Base-by-base conservation (phyloP, 92 coral and sea anemone species). In the Plumapathes pennacea region DNA sequence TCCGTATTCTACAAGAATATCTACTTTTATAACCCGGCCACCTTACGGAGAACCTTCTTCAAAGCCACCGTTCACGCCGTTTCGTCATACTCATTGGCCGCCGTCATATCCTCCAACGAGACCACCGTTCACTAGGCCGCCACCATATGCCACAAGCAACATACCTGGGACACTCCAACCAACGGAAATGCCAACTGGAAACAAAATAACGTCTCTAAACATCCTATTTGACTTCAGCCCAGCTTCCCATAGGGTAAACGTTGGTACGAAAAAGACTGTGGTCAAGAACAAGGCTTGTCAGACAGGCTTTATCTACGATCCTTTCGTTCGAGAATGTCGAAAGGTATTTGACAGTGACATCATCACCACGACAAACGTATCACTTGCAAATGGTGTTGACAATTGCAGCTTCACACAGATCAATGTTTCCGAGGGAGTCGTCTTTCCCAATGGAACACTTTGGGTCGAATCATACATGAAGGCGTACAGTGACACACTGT, bases 201-300 rank as follows among this genome's bases (percentile, higher is more conserved):
- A n/a, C n/a, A n/a, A n/a, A n/a, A n/a, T n/a, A n/a, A n/a, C n/a
- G n/a, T n/a, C n/a, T n/a, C n/a, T 62, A 3, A 47, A 32, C n/a
- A 62, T 62, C 13, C 37, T 62, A 25, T 44, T 62, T 46, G 69
- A 62, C 26, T 62, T 62, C 15, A 43, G 53, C 12, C 46, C 67
- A 10, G 33, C 7, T 18, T 12, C 47, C 9, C 32, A 46, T 13
- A 13, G 36, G 17, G 36, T 62, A 0, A 21, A 42, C 24, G 44
- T 62, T 6, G 27, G 31, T 0, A 46, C 25, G 3, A 22, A 32
- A 46, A 62, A 29, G 11, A 62, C 45, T 0, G 20, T 50, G 8
- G 57, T 46, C 11, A 5, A 21, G 24, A 22, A 32, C 0, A 29
- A 44, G 15, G 25, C 56, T 5, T 62, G 69, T 8, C 3, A 46